phyloP scores from a whole-genome alignment of 2,113 vertebrate species.

The Orcinus orca region DNA sequence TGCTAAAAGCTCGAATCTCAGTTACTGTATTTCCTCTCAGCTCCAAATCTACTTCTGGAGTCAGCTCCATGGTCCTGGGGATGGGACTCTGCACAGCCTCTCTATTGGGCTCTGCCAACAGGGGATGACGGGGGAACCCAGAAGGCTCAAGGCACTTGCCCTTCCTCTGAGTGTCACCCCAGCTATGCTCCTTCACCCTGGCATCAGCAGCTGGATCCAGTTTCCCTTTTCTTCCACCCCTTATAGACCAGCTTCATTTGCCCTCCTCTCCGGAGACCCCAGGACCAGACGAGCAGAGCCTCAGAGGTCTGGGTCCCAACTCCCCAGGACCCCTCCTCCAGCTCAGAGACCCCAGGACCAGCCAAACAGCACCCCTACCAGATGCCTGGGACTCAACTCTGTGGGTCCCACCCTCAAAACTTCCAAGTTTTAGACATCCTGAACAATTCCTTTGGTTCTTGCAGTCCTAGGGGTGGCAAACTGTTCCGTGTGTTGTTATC shows the following conservation, averaged over 20 bases:
- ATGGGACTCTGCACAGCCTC: background rate
- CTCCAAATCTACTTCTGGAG: background rate
- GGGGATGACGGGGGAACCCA: fast-evolving
- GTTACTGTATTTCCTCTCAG: background rate
- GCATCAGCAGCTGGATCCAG: background rate
- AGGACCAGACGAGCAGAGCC: background rate
- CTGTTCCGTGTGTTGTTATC: background rate
- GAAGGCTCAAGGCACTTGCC: background rate
- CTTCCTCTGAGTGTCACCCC: background rate
- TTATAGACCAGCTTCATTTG: background rate
- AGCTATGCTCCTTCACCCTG: fast-evolving
- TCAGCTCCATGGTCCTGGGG: background rate
- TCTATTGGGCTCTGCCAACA: background rate
- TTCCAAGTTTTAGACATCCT: fast-evolving
- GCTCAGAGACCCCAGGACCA: too few relatives aligned
- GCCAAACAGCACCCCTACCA: background rate
- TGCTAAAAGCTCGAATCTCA: background rate
- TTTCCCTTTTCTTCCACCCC: background rate
- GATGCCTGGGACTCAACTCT: background rate
- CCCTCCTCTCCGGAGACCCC: too few relatives aligned
- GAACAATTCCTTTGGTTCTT: too few relatives aligned
- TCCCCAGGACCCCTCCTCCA: background rate
- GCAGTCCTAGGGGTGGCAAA: fast-evolving
- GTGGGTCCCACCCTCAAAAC: background rate
- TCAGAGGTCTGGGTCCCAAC: background rate